Evolutionary conservation across 2,113 vertebrate species (phyloP).

Genomic region (Poeciliopsis prolifica): DNA sequence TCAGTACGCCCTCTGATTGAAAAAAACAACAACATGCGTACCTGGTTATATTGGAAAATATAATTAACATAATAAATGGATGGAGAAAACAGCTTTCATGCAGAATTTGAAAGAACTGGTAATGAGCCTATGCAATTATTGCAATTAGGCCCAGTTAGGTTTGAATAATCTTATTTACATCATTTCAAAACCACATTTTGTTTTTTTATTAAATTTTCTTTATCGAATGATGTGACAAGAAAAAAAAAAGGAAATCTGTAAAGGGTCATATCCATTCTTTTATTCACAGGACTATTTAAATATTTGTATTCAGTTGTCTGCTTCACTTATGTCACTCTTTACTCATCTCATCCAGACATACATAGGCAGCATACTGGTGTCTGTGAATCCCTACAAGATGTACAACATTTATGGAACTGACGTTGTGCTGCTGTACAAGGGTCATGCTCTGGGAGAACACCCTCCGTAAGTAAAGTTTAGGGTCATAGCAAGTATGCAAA

Average conservation of each 20-base stretch:
- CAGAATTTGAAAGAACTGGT: too few species aligned
- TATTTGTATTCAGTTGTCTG: background rate
- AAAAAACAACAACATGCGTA: too few species aligned
- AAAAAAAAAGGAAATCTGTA: background rate
- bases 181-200: too few species aligned
- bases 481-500: background rate
- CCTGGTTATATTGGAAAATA: too few species aligned
- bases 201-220: too few species aligned
- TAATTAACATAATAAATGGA: too few species aligned
- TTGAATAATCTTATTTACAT: too few species aligned
- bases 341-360: constrained; percentile 85
- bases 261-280: background rate
- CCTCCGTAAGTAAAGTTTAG: constrained; percentile 87
- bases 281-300: background rate
- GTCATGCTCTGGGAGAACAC: constrained; percentile 88
- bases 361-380: constrained; percentile 95
- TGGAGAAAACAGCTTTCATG: too few species aligned
- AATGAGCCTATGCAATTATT: too few species aligned
- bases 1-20: too few species aligned
- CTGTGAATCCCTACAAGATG: constrained; percentile 94
- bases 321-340: background rate
- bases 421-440: constrained; percentile 89
- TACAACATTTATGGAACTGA: constrained; percentile 93
- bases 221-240: too few species aligned
- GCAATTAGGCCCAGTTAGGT: too few species aligned